Conservation (phyloP, 2,797 vertebrate species). For the Cottoperca gobio region DNA sequence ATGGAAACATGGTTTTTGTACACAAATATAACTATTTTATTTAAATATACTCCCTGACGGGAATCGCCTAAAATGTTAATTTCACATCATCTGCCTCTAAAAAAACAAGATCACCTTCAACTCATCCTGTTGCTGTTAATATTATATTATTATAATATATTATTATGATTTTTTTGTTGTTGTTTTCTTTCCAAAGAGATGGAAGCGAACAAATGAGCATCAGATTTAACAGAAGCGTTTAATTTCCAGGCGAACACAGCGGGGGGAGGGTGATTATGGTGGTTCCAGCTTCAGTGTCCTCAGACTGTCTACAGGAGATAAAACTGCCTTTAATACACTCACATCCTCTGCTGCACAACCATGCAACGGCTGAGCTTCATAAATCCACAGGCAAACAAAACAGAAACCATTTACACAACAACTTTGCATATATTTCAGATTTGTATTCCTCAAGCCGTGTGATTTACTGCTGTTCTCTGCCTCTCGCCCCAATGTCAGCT, state of each 20-base stretch:
- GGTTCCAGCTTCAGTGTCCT: not conserved
- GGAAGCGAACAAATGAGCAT: too few relatives aligned
- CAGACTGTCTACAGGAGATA: slow-evolving; percentile 4
- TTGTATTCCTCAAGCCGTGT: not conserved
- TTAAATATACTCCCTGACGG: too few relatives aligned
- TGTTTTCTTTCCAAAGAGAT: too few relatives aligned
- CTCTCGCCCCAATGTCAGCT: not conserved
- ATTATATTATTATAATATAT: too few relatives aligned
- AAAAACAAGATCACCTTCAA: too few relatives aligned
- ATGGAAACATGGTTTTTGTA: not conserved
- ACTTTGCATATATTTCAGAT: not conserved
- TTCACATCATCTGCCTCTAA: too few relatives aligned
- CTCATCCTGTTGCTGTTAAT: too few relatives aligned
- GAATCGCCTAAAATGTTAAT: too few relatives aligned
- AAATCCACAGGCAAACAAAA: slow-evolving; percentile 2
- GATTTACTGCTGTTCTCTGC: not conserved
- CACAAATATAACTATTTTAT: not conserved
- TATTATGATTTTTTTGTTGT: too few relatives aligned
- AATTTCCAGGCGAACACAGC: not conserved
- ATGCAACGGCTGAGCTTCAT: not conserved
- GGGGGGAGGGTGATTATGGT: not conserved
- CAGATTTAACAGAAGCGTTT: not conserved
- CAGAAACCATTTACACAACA: not conserved
- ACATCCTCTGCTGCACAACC: slow-evolving; percentile 25
- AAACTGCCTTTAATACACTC: slow-evolving; percentile 22